Percentiles rank a stretch among this genome's conserved stretches.
Evolutionary conservation across 2,797 vertebrate genomes (phyloP).

Genomic region (Epinephelus malabaricus): DNA sequence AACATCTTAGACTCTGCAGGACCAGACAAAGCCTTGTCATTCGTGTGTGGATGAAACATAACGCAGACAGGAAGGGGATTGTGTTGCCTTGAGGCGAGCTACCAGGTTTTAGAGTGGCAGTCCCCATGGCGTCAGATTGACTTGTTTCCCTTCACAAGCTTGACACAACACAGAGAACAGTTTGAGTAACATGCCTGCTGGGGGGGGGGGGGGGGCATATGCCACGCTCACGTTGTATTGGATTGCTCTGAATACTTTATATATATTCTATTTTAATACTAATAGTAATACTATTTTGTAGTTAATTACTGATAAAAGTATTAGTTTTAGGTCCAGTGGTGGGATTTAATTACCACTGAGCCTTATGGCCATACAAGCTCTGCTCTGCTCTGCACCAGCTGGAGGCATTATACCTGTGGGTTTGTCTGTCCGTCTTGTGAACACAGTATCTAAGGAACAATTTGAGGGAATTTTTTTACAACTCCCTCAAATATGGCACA

Average conservation of each 20-base stretch:
- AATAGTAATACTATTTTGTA: too few species aligned
- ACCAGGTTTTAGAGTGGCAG: neutral
- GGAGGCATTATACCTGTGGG: too few species aligned
- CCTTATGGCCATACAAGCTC: neutral
- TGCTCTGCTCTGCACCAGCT: too few species aligned
- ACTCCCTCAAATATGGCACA: too few species aligned
- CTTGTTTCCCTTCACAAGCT: constrained; percentile 4
- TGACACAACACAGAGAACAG: constrained; percentile 15
- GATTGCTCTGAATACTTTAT: neutral
- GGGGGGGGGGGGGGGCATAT: too few species aligned
- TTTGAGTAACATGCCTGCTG: neutral
- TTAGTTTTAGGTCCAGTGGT: neutral
- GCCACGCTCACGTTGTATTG: neutral
- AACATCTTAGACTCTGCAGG: neutral
- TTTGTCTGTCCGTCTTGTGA: too few species aligned
- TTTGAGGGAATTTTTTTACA: too few species aligned
- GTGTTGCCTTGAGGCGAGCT: constrained; percentile 22
- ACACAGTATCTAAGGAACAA: too few species aligned
- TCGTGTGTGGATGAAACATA: neutral
- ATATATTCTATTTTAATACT: too few species aligned
- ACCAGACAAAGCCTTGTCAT: neutral
- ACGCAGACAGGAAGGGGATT: neutral
- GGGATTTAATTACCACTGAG: neutral
- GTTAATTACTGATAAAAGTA: neutral
- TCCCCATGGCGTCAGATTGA: constrained; percentile 19